phyloP scores from a whole-genome alignment of 1,140 invertebrate species.

The Cylas formicarius region DNA sequence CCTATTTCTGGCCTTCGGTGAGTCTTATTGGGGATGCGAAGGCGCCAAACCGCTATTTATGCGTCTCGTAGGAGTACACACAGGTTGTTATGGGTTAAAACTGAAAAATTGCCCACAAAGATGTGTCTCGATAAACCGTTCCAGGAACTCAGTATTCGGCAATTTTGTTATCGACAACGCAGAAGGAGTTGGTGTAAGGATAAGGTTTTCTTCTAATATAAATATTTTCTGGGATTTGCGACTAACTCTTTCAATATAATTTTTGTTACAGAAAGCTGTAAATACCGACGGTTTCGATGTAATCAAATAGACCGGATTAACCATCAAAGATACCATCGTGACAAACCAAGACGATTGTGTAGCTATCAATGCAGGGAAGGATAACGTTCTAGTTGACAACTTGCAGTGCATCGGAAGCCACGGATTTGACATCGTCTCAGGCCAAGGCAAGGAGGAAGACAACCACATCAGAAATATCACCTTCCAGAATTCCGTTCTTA shows the following conservation, averaged over 20 bases:
- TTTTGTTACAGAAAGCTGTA: background rate
- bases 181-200: slow-evolving; percentile 1
- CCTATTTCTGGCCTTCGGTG: too few relatives aligned
- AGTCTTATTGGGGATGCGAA: too few relatives aligned
- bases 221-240: background rate
- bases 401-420: slow-evolving; percentile 10
- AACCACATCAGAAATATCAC: too few relatives aligned
- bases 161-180: background rate
- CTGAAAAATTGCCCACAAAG: background rate
- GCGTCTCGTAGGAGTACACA: too few relatives aligned
- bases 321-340: background rate
- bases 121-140: background rate
- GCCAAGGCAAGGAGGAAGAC: background rate
- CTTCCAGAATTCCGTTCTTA: too few relatives aligned
- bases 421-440: slow-evolving; percentile 4
- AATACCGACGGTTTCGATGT: slow-evolving; percentile 14
- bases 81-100: too few relatives aligned
- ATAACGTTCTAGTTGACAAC: slow-evolving; percentile 5
- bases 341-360: slow-evolving; percentile 16
- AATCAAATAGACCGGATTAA: background rate
- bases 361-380: slow-evolving; percentile 2
- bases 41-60: too few relatives aligned
- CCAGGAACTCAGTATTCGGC: background rate
- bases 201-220: too few relatives aligned
- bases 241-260: background rate